phyloP scores from a whole-genome alignment of 2,113 vertebrate species.

The Bettongia penicillata region DNA sequence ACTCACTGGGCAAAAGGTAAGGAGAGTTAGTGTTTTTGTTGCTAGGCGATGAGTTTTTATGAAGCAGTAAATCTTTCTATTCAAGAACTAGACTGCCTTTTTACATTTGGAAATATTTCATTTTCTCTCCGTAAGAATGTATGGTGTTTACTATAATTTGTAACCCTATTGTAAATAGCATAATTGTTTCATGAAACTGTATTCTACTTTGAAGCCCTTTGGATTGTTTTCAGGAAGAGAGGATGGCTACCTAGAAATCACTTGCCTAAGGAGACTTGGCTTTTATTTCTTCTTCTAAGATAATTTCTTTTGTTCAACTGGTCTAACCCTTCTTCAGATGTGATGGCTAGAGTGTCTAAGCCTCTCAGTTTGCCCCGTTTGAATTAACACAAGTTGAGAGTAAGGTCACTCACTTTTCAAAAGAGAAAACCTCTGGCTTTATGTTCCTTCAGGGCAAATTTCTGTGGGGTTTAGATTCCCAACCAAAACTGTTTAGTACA shows the following conservation, averaged over 20 bases:
- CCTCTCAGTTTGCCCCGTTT: neutral
- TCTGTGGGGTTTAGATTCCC: neutral
- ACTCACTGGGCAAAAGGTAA: conserved; percentile 3
- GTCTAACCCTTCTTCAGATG: neutral
- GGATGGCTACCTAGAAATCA: neutral
- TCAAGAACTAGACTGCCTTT: conserved; percentile 14
- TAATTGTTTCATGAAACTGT: neutral
- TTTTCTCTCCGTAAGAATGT: conserved; percentile 49
- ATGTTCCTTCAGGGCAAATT: neutral
- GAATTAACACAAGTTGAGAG: neutral
- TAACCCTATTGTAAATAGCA: neutral
- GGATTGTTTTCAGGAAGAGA: conserved; percentile 30
- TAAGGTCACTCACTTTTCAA: neutral
- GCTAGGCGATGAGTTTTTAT: conserved; percentile 57
- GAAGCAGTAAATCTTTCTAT: conserved; percentile 59
- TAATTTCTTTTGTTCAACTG: neutral
- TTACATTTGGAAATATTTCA: conserved; percentile 10
- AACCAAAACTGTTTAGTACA: neutral
- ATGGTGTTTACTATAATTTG: neutral
- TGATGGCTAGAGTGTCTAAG: neutral
- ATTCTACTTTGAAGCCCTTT: conserved; percentile 2
- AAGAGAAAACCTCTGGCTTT: neutral
- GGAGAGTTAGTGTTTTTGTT: conserved; percentile 65
- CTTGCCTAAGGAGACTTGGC: neutral
- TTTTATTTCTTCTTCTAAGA: neutral